Evolutionary conservation across 2,113 vertebrate species (phyloP), one percentile per base, ranked within the genome.

Genomic region (Phoxinus phoxinus): DNA sequence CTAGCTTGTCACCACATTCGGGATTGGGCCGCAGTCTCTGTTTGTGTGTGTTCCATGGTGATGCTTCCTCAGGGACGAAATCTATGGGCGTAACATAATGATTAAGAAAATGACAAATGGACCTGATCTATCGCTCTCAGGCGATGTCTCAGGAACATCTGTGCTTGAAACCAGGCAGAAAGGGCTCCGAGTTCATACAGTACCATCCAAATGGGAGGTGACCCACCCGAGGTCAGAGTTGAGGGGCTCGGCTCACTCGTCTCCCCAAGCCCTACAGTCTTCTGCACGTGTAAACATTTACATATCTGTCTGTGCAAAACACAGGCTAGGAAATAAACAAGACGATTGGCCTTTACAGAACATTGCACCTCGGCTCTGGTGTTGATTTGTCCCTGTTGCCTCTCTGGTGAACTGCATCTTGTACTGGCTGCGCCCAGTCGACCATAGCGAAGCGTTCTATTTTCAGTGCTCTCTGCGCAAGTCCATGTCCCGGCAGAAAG

Each of bases 281-380:
- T 21, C 44, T 48, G 53, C 75, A 87, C 7, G n/a, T 30, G 23
- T 89, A 90, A 92, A 91, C 89, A 90, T 91, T 90, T 89, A 90
- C 86, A 90, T 88, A 86, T 86, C 75, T 76, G 37, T 87, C 86
- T 83, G 83, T 87, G 83, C 79, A 88, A 87, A 92, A 89, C 83
- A 86, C 58, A n/a, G 80, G 71, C 79, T 76, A 53, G 73, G 75
- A 86, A 89, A 88, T 86, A 91, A 90, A 90, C 86, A 89, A 80
- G 74, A 71, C 71, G 67, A 88, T 89, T 87, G 67, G 72, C 80
- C 59, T 85, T 86, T 78, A 67, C 87, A 84, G 86, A 88, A 84
- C 74, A 87, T 81, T 86, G 75, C 77, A 56, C 81, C 78, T 88
- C 41, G 35, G 65, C 77, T 79, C 51, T 76, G 61, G 79, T 46